Evolutionary conservation across 1,140 invertebrate genomes (phyloP).

Genomic region (Bombus haemorrhoidalis): DNA sequence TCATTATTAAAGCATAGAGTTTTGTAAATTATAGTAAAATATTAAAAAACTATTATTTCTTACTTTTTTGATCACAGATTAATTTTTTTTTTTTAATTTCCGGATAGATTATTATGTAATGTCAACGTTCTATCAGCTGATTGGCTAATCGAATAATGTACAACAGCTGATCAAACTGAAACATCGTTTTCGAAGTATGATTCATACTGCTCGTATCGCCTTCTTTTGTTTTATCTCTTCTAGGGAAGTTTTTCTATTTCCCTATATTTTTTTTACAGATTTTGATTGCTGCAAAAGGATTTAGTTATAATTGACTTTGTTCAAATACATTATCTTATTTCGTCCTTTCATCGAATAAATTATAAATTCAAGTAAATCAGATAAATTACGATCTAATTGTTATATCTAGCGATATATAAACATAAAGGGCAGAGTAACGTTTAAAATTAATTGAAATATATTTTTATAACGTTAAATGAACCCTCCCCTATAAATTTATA

Average conservation of each 20-base stretch:
- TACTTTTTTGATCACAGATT: background rate
- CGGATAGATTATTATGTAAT: background rate
- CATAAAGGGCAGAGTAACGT: background rate
- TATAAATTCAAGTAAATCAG: background rate
- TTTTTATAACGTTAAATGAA: background rate
- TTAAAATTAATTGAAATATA: background rate
- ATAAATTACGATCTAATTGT: background rate
- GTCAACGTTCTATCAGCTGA: background rate
- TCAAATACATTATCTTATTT: background rate
- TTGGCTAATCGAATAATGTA: background rate
- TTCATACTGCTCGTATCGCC: background rate
- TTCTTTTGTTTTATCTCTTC: background rate
- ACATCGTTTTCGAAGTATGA: background rate
- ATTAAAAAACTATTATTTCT: background rate
- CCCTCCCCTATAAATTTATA: background rate
- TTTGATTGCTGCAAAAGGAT: background rate
- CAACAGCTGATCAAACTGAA: background rate
- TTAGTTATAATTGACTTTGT: background rate
- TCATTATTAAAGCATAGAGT: background rate
- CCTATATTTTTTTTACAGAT: constrained; percentile 7
- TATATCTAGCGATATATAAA: background rate
- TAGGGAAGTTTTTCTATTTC: constrained; percentile 1
- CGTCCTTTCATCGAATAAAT: background rate
- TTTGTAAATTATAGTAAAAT: background rate
- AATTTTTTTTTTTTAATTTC: background rate